Evolutionary conservation across 2,113 vertebrate species (phyloP).

Genomic region (Limanda limanda): DNA sequence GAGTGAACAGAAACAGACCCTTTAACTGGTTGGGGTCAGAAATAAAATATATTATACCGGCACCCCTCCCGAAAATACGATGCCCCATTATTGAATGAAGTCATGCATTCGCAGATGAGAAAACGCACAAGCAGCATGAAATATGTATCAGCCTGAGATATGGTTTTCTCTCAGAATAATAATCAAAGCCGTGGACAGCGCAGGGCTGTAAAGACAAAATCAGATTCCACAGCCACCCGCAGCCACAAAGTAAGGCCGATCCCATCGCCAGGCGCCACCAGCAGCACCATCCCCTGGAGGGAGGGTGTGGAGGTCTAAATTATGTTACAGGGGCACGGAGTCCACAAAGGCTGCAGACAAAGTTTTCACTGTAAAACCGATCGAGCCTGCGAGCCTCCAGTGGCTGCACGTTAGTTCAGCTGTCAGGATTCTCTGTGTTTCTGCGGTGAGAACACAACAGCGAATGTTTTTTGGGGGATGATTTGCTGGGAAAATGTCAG

Average conservation of each 20-base stretch:
- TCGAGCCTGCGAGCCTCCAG: constrained; percentile 47
- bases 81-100: constrained; percentile 58
- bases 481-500: constrained; percentile 52
- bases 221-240: constrained; percentile 43
- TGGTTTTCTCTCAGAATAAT: constrained; percentile 66
- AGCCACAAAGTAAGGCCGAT: constrained; percentile 36
- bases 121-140: constrained; percentile 59
- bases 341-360: constrained; percentile 66
- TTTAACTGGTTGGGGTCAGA: constrained; percentile 59
- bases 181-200: constrained; percentile 62
- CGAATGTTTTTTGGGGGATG: constrained; percentile 27
- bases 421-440: constrained; percentile 49
- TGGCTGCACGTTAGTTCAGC: constrained; percentile 53
- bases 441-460: constrained; percentile 35
- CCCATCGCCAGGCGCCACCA: not conserved
- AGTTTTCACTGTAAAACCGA: constrained; percentile 57
- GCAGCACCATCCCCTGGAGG: constrained; percentile 25
- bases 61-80: constrained; percentile 25
- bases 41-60: constrained; percentile 61
- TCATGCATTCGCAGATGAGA: constrained; percentile 72
- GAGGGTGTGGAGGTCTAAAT: constrained; percentile 48
- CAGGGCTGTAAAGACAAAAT: constrained; percentile 58
- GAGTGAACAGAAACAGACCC: constrained; percentile 30
- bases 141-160: constrained; percentile 70
- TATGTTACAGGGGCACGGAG: constrained; percentile 55